Percentiles rank a stretch among this genome's conserved stretches.
These are phyloP conservation scores for Natrix natrix DNA, from an alignment of 2,797 vertebrate genomes.

Conservation along the genomic window DNA sequence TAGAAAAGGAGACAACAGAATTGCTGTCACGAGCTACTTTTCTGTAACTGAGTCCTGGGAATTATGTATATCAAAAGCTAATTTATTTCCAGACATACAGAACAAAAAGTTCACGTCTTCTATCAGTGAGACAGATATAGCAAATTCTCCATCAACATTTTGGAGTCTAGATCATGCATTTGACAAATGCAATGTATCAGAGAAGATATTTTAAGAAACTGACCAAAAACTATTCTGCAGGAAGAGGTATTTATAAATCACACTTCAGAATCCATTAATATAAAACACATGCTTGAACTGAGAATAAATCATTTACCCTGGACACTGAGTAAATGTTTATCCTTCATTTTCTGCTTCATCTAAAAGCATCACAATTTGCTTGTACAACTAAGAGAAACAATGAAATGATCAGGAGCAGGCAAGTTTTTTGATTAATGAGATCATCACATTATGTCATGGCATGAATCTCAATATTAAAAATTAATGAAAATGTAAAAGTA, in stretches of 20 bases:
- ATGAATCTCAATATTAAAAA: not conserved
- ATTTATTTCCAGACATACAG: not conserved
- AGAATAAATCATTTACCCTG: not conserved
- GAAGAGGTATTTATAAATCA: not conserved
- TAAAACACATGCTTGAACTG: not conserved
- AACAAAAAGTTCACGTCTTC: not conserved
- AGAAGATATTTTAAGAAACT: not conserved
- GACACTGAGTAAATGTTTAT: not conserved
- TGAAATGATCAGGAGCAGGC: not conserved
- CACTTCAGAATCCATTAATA: conserved; percentile 6
- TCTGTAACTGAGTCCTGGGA: not conserved
- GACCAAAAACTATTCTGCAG: conserved; percentile 1
- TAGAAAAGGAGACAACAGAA: not conserved
- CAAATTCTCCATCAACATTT: not conserved
- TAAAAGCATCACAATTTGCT: not conserved
- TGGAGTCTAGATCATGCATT: not conserved
- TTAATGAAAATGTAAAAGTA: not conserved
- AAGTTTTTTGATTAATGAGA: not conserved
- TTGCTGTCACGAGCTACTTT: not conserved
- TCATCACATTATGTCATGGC: not conserved
- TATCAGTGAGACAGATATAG: not conserved
- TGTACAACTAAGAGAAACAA: not conserved
- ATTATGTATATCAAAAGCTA: not conserved
- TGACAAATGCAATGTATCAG: not conserved
- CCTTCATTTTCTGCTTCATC: not conserved